Evolutionary conservation across 35 echinoderm and acorn worm species (phyloP), one percentile per base, ranked within the genome.

Genomic region (Eucidaris tribuloides): DNA sequence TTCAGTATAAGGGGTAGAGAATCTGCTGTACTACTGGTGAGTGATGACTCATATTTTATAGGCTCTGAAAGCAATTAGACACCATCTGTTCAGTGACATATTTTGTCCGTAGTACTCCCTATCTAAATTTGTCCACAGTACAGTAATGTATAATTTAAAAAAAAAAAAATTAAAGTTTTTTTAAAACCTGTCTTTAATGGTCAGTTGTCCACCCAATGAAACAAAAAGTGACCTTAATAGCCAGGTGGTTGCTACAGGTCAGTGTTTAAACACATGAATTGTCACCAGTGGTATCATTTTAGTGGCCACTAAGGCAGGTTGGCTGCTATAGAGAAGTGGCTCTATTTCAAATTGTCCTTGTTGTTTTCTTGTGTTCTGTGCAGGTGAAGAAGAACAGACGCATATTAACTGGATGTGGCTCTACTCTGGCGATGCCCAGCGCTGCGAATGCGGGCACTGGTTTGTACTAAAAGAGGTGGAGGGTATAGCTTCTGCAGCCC

Each of bases 341-440:
- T 71, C 9, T 36, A 58, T 82, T 0, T 4, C 65, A 45, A 50
- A 20, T 20, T 50, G n/a, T n/a, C n/a, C n/a, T 71, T 22, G 28
- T 19, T 3, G 32, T 74, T 6, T 17, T 9, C 9, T n/a, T 77
- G 60, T 7, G 45, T 34, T 39, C 1, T 45, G 42, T 49, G 2
- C 70, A 98, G 95, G 95, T 93, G 95, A 98, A 80, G 95, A 98
- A 79, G 95, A 98, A 77, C 86, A 89, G 46, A 98, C 95, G 29
- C 80, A 80, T 62, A 93, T 98, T 32, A 98, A 93, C 58, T 98
- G 95, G 95, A 89, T 98, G 90, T 93, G 91, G 86, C 82, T 98
- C 81, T 79, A 93, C 19, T 62, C 79, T 1, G 95, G 95, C n/a
- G 79, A 90, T n/a, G 31, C 95, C 20, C 95, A 98, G 49, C 76